These are phyloP conservation scores for Amblyopsis rosae DNA, from an alignment of 2,113 vertebrate species.

Conservation along the genomic window DNA sequence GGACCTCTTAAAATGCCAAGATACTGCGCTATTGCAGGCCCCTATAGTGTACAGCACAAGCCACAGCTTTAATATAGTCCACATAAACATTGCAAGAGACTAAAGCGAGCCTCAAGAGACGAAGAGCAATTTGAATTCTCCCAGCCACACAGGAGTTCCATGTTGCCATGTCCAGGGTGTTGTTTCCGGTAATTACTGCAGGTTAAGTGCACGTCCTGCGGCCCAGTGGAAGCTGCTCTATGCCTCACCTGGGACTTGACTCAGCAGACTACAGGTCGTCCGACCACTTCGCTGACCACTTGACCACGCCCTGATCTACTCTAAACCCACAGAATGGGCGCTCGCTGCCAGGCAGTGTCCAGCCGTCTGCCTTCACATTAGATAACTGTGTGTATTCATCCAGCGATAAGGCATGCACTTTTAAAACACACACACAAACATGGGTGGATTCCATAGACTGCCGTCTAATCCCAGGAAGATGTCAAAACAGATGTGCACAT, in stretches of 20 bases:
- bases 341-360: conserved; percentile 42
- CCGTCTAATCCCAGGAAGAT: not conserved
- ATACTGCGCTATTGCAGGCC: too few species aligned
- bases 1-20: too few species aligned
- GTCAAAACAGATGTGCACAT: not conserved
- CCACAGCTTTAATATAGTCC: conserved; percentile 35
- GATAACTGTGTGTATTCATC: too few species aligned
- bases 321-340: conserved; percentile 71
- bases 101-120: conserved; percentile 53
- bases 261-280: conserved; percentile 74
- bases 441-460: not conserved
- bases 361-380: not conserved
- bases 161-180: conserved; percentile 71
- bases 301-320: conserved; percentile 72
- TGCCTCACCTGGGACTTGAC: conserved; percentile 77
- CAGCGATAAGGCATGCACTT: too few species aligned
- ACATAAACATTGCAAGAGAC: conserved; percentile 6
- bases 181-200: conserved; percentile 78
- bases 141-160: conserved; percentile 63
- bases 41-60: too few species aligned
- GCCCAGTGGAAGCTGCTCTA: conserved; percentile 69
- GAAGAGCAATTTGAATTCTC: conserved; percentile 68
- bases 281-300: conserved; percentile 72
- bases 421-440: conserved; percentile 23
- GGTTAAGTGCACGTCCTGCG: conserved; percentile 76